phyloP scores from a whole-genome alignment of 2,797 vertebrate genomes.

The Ceryle rudis region DNA sequence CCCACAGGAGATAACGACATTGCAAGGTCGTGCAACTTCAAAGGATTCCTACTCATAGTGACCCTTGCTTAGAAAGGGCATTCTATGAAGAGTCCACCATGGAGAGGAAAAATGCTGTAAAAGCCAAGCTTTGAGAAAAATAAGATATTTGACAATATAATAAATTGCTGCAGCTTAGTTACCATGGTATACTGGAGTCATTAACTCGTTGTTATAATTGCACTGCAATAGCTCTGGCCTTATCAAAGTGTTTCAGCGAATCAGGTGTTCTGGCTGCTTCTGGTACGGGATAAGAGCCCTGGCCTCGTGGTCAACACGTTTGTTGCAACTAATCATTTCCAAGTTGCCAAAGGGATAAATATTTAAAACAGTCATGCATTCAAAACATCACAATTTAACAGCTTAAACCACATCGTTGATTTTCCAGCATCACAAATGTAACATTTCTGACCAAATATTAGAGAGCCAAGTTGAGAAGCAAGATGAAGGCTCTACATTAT shows the following conservation, averaged over 20 bases:
- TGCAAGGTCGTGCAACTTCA: not conserved
- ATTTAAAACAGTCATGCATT: not conserved
- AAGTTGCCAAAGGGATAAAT: not conserved
- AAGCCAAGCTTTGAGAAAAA: not conserved
- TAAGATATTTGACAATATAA: not conserved
- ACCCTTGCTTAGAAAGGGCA: not conserved
- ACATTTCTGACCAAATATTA: not conserved
- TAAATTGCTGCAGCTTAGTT: not conserved
- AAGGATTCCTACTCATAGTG: not conserved
- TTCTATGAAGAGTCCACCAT: not conserved
- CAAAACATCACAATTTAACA: not conserved
- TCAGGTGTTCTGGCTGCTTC: not conserved
- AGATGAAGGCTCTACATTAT: rapidly evolving
- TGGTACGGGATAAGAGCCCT: not conserved
- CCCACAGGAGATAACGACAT: not conserved
- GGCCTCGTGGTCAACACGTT: not conserved
- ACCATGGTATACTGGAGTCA: not conserved
- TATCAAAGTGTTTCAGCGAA: not conserved
- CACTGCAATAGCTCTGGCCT: not conserved
- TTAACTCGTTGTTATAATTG: not conserved
- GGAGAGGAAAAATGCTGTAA: not conserved
- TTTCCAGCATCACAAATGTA: not conserved
- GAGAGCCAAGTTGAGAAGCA: not conserved
- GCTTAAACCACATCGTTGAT: not conserved
- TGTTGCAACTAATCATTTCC: not conserved